Percentiles rank a stretch among this genome's conserved stretches.
Conservation (phyloP, 2,113 vertebrate genomes). For the Thalassarche chlororhynchos region DNA sequence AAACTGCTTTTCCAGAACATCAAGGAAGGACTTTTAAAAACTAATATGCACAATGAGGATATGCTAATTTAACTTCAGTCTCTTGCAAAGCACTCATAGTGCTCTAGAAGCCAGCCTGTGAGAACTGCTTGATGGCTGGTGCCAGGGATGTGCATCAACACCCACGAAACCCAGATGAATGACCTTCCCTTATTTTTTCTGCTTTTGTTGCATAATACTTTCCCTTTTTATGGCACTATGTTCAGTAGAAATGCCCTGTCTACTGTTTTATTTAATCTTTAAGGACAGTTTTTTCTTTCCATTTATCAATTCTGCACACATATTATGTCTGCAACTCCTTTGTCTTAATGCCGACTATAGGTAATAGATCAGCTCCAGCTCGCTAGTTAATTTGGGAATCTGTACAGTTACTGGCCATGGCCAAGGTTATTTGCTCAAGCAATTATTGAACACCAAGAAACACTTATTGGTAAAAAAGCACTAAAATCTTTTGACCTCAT, state of each 20-base stretch:
- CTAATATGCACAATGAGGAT: background rate
- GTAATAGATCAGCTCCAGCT: background rate
- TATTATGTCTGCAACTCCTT: background rate
- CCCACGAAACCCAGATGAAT: background rate
- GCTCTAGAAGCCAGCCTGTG: background rate
- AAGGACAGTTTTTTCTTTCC: background rate
- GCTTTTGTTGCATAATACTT: background rate
- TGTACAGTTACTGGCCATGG: background rate
- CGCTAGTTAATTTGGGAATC: background rate
- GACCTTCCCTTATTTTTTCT: background rate
- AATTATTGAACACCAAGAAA: background rate
- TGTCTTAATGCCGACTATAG: background rate
- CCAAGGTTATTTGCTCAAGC: background rate
- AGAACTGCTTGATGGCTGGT: background rate
- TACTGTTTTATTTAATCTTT: background rate
- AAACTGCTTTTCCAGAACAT: slow-evolving; percentile 26
- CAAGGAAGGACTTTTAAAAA: background rate
- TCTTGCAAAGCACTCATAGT: background rate
- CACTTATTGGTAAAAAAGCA: background rate
- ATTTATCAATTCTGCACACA: background rate
- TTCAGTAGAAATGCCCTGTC: background rate
- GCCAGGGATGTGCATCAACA: background rate
- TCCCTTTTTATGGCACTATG: background rate
- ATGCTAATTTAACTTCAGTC: background rate
- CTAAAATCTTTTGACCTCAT: background rate